Evolutionary conservation across 2,113 vertebrate species (phyloP).

Genomic region (Isurus oxyrinchus): DNA sequence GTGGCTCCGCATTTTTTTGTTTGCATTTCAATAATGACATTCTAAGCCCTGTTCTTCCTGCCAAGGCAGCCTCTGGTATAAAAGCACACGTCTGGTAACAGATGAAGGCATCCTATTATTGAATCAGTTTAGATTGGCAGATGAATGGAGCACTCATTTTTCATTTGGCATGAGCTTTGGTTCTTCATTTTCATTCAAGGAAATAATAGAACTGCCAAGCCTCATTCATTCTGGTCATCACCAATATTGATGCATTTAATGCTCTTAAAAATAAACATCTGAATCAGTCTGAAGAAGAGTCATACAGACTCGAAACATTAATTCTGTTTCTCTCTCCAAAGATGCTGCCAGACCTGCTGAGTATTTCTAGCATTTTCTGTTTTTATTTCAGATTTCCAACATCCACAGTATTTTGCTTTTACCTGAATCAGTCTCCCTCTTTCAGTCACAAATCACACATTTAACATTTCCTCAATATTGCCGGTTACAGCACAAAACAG

Average conservation of each 20-base stretch:
- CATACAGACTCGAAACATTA: too few relatives aligned
- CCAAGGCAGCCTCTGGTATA: background rate
- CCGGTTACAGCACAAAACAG: background rate
- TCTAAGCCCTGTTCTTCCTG: background rate
- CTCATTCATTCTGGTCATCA: background rate
- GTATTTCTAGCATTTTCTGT: too few relatives aligned
- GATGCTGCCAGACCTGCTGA: too few relatives aligned
- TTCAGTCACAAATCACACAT: background rate
- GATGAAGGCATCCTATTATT: background rate
- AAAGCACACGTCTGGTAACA: background rate
- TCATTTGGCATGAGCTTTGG: background rate
- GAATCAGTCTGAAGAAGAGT: background rate
- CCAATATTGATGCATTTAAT: background rate
- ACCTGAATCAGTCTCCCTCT: background rate
- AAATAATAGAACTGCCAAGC: background rate
- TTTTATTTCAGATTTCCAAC: too few relatives aligned
- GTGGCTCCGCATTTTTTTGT: background rate
- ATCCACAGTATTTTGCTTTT: too few relatives aligned
- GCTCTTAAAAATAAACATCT: background rate
- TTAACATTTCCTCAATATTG: background rate
- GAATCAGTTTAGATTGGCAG: constrained; percentile 14
- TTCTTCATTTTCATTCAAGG: background rate
- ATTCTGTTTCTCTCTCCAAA: too few relatives aligned
- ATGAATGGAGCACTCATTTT: background rate
- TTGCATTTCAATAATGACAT: background rate